Evolutionary conservation across 2,797 vertebrate species (phyloP), one percentile per base, ranked within the genome.

Genomic region (Ctenosaura bakeri): DNA sequence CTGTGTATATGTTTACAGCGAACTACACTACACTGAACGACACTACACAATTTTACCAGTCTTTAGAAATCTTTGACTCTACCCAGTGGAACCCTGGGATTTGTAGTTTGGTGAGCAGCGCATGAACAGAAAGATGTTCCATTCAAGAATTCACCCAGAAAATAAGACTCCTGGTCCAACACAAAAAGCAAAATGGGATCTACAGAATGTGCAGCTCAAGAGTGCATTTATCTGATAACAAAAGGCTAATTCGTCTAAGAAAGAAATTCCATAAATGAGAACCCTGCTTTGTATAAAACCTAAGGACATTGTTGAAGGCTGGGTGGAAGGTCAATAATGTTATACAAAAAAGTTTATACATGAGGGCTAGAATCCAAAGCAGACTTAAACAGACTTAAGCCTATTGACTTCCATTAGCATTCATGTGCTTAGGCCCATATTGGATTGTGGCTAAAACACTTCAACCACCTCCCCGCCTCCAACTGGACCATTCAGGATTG

Each of bases 161-260:
- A 56, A 24, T 46, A 88, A 56, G 2, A 88, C 18, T 24, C 6
- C 62, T 69, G 24, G n/a, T 24, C 32, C 38, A 64, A 54, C 14
- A 42, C 22, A 86, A 35, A 59, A 86, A 59, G 42, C 50, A 69
- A 88, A 81, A 38, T 5, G 22, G 29, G 62, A 66, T 80, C 14
- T n/a, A 66, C 29, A 64, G 20, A 77, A 62, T 62, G 20, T 66
- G 42, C 42, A 66, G 64, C 76, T 7, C 22, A 74, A 35, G 13
- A 76, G 14, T 6, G 8, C 3, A 88, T 73, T 82, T 88, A 74
- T 35, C 35, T 20, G 20, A 20, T 46, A 74, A 46, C 22, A 74
- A 83, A 32, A 74, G 79, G 2, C 0, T 0, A 4, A 86, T 0
- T 84, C 24, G 86, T 85, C 59, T 0, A 6, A 69, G 29, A 7